Percentiles rank a stretch among this genome's conserved stretches.
These are phyloP conservation scores for Urechis unicinctus DNA, from an alignment of 2,888 invertebrate species.

Conservation along the genomic window DNA sequence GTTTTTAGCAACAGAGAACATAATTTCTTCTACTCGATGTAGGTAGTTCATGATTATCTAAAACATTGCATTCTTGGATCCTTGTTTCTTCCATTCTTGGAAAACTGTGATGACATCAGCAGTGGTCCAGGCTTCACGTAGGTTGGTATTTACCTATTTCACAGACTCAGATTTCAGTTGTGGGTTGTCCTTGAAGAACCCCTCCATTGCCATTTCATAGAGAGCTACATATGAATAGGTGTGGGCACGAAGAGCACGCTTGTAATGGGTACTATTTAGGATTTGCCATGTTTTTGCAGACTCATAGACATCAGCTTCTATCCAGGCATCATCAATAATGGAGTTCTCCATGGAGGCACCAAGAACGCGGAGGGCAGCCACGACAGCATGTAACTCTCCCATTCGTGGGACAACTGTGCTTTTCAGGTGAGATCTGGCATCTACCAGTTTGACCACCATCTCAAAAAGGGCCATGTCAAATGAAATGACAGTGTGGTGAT, in stretches of 20 bases:
- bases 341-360: conserved; percentile 10
- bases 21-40: conserved; percentile 12
- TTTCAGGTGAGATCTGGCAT: conserved; percentile 9
- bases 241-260: conserved; percentile 10
- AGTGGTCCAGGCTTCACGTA: no score
- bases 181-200: conserved; percentile 13
- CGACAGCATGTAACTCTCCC: conserved; percentile 10
- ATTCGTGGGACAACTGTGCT: conserved; percentile 11
- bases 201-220: conserved; percentile 11
- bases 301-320: no score
- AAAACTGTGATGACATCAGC: no score
- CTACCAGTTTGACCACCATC: conserved; percentile 14
- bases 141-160: no score
- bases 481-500: no score
- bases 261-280: conserved; percentile 14
- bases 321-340: conserved; percentile 9
- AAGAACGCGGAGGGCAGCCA: not conserved
- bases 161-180: conserved; percentile 3
- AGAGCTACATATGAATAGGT: conserved; percentile 9
- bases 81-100: conserved; percentile 9
- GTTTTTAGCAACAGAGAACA: no score
- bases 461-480: no score
- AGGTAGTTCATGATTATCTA: conserved; percentile 13
- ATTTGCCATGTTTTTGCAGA: conserved; percentile 8
- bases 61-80: conserved; percentile 15